Percentiles rank a stretch among this genome's conserved stretches.
Conservation (phyloP, 2,888 invertebrate genomes). For the Drosophila helvetica region DNA sequence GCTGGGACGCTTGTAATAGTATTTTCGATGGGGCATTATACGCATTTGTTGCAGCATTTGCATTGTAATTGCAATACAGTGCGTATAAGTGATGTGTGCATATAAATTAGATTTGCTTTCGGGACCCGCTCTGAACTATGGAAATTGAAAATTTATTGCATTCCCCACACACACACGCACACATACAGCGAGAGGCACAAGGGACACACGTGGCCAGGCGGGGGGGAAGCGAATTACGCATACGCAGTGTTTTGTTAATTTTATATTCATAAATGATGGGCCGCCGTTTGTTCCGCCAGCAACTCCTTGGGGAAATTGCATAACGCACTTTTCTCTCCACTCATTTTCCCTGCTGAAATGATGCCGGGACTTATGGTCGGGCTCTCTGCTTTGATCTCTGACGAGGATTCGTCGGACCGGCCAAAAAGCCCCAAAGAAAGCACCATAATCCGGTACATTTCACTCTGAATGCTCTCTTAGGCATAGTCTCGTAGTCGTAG, state of each 20-base stretch:
- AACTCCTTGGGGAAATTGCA: constrained; percentile 61
- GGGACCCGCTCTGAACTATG: constrained; percentile 24
- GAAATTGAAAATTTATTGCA: constrained; percentile 74
- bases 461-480: constrained; percentile 58
- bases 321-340: constrained; percentile 57
- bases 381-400: constrained; percentile 27
- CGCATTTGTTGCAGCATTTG: constrained; percentile 43
- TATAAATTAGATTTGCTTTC: constrained; percentile 70
- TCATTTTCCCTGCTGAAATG: constrained; percentile 17
- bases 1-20: constrained; percentile 19
- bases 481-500: constrained; percentile 36
- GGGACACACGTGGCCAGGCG: constrained; percentile 9
- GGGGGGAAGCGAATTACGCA: constrained; percentile 53
- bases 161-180: constrained; percentile 2
- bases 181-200: too few species aligned
- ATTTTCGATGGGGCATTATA: constrained; percentile 33
- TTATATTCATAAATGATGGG: constrained; percentile 63
- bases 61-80: constrained; percentile 47
- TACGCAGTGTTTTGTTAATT: constrained; percentile 74
- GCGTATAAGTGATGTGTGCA: constrained; percentile 65
- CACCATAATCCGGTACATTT: constrained; percentile 49
- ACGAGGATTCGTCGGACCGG: constrained; percentile 11
- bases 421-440: constrained; percentile 25
- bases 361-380: constrained; percentile 18
- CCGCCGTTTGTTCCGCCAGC: constrained; percentile 11